Evolutionary conservation across 2,888 invertebrate genomes (phyloP).

Genomic region (Catocala nupta): DNA sequence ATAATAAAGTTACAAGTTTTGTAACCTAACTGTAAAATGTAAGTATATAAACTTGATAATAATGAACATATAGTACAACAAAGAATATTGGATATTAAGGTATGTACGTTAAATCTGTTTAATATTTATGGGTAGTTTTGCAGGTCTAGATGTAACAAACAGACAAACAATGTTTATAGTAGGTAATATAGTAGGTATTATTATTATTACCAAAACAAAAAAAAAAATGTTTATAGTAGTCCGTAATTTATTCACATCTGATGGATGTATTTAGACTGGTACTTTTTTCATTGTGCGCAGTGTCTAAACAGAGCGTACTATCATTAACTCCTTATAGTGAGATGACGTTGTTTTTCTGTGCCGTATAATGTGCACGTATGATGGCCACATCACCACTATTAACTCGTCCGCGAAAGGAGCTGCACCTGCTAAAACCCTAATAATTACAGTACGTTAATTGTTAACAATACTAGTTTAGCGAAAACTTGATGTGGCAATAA

Average conservation of each 20-base stretch:
- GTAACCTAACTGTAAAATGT: no score
- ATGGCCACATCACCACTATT: conserved; percentile 69
- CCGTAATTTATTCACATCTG: conserved; percentile 60
- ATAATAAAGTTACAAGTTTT: no score
- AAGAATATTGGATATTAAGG: no score
- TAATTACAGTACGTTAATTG: conserved; percentile 73
- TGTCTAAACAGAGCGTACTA: conserved; percentile 60
- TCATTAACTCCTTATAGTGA: conserved; percentile 72
- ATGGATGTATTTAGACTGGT: conserved; percentile 61
- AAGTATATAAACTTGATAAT: no score
- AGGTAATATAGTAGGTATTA: no score
- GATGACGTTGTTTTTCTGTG: conserved; percentile 63
- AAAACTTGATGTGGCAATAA: conserved; percentile 42
- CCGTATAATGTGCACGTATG: conserved; percentile 72
- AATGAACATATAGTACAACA: no score
- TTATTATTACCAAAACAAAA: no score
- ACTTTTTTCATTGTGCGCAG: conserved; percentile 45
- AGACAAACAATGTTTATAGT: conserved; percentile 9
- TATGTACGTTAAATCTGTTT: no score
- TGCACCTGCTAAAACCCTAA: conserved; percentile 80
- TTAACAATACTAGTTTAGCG: conserved; percentile 63
- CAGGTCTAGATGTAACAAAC: conserved; percentile 5
- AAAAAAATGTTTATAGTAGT: conserved; percentile 16
- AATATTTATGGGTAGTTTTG: no score
- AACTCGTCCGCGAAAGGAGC: conserved; percentile 72